Base-by-base conservation (phyloP, 2,888 invertebrate species). In the Macrosoma leucophasiata region DNA sequence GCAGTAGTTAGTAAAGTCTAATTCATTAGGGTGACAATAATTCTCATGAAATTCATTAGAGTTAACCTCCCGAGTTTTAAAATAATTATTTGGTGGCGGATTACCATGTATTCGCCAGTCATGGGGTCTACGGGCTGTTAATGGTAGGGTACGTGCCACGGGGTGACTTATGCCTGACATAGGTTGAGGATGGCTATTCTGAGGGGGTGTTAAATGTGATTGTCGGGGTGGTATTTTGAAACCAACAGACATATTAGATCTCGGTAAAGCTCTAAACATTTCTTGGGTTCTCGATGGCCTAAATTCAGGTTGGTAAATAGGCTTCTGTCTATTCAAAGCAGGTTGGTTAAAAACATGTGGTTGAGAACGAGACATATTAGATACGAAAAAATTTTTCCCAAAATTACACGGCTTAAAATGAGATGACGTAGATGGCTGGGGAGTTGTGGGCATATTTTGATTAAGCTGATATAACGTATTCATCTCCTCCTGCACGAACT, bases 81-180 rank as follows among this genome's bases (percentile, higher is more conserved):
- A 18, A 3, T 3, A 4, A 8, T 27, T 27, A 27, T 27, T 18
- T 18, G 5, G 8, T 12, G 8, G 18, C 12, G 18, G 7, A 5
- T 17, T 6, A n/a, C n/a, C n/a, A 9, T 19, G 25, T 1, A 19
- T n/a, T 22, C 22, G 10, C 6, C 20, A 33, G 9, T 13, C 29
- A 7, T n/a, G n/a, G n/a, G n/a, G n/a, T n/a, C n/a, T n/a, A n/a
- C n/a, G n/a, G n/a, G n/a, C n/a, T n/a, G n/a, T n/a, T n/a, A n/a
- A n/a, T n/a, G n/a, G n/a, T n/a, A 31, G 1, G 4, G 28, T 24
- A 27, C 31, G 28, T 6, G 36, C 18, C 1, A 36, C 28, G 3
- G 27, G 27, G 17, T 36, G 30, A 15, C 30, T 33, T 4, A 36
- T 23, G 9, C 40, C 40, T 4, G 36, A 36, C 40, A 41, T 41